Conservation (phyloP, 2,888 invertebrate genomes). For the Scelioninae gen. 2 region DNA sequence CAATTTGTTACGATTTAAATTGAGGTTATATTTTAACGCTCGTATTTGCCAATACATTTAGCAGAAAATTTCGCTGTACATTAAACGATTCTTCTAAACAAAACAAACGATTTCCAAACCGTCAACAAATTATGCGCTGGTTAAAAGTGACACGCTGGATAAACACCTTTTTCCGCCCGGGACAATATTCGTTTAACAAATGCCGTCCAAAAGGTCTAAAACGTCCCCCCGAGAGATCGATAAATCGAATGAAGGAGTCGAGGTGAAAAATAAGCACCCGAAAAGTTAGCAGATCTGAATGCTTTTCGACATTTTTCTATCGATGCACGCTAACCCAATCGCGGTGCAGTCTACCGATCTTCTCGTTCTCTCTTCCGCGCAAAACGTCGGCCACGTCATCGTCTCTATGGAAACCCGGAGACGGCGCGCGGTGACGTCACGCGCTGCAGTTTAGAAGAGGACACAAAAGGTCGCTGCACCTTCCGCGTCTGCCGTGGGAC, state of each 20-base stretch:
- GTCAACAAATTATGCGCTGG: no score
- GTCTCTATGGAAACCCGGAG: slow-evolving; percentile 70
- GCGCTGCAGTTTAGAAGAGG: slow-evolving; percentile 61
- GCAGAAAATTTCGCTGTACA: no score
- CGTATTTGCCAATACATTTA: no score
- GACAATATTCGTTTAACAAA: no score
- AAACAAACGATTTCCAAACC: no score
- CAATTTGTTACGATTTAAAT: no score
- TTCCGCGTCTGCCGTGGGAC: slow-evolving; percentile 64
- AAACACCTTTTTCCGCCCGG: no score
- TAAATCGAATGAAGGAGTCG: neutral
- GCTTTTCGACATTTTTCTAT: slow-evolving; percentile 15
- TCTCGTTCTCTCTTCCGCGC: slow-evolving; percentile 52
- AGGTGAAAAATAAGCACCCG: neutral
- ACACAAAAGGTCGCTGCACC: slow-evolving; percentile 67
- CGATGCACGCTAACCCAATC: slow-evolving; percentile 4
- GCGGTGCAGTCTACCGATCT: slow-evolving; percentile 38
- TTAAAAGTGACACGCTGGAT: no score
- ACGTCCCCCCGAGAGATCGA: neutral
- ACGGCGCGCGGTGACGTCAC: slow-evolving; percentile 68
- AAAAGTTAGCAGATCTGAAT: neutral
- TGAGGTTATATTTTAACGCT: no score
- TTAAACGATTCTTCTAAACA: no score
- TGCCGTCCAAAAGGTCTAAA: neutral
- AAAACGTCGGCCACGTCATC: slow-evolving; percentile 68